These are phyloP conservation scores for Mylabris sibirica DNA, from an alignment of 2,888 invertebrate species.

Conservation along the genomic window DNA sequence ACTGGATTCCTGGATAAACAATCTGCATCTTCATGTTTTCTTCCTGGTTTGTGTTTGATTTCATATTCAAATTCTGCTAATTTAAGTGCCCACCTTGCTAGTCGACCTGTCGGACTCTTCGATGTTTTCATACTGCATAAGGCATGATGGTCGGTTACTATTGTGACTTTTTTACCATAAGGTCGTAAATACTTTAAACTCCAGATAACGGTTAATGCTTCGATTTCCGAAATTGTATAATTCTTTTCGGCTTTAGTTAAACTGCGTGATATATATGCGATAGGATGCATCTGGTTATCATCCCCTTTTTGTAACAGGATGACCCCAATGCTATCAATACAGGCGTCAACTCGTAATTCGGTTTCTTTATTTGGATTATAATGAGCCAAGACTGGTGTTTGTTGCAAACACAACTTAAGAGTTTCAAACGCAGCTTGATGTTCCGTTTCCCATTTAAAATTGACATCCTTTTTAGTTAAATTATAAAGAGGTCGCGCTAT, in stretches of 20 bases:
- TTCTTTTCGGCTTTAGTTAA: slow-evolving; percentile 28
- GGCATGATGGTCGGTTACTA: slow-evolving; percentile 28
- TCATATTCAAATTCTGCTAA: not conserved
- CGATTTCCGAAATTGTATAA: slow-evolving; percentile 31
- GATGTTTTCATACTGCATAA: slow-evolving; percentile 23
- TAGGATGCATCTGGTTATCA: not conserved
- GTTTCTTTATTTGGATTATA: too few species aligned
- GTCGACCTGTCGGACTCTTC: slow-evolving; percentile 22
- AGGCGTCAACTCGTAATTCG: slow-evolving; percentile 26
- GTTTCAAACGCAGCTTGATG: too few species aligned
- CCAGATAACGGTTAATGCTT: slow-evolving; percentile 23
- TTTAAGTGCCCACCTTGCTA: slow-evolving; percentile 26
- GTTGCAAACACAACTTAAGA: too few species aligned
- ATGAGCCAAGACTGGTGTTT: too few species aligned
- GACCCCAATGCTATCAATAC: slow-evolving; percentile 16
- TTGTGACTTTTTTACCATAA: slow-evolving; percentile 15
- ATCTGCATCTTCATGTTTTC: not conserved
- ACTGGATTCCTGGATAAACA: not conserved
- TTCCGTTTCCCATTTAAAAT: slow-evolving; percentile 23
- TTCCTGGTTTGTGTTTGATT: not conserved
- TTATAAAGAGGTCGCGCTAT: slow-evolving; percentile 26
- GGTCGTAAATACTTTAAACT: slow-evolving; percentile 18
- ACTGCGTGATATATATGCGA: too few species aligned
- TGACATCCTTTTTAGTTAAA: slow-evolving; percentile 19
- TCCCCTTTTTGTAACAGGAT: not conserved